These are phyloP conservation scores for Hemicordylus capensis DNA, from an alignment of 2,113 vertebrate genomes.

Conservation along the genomic window DNA sequence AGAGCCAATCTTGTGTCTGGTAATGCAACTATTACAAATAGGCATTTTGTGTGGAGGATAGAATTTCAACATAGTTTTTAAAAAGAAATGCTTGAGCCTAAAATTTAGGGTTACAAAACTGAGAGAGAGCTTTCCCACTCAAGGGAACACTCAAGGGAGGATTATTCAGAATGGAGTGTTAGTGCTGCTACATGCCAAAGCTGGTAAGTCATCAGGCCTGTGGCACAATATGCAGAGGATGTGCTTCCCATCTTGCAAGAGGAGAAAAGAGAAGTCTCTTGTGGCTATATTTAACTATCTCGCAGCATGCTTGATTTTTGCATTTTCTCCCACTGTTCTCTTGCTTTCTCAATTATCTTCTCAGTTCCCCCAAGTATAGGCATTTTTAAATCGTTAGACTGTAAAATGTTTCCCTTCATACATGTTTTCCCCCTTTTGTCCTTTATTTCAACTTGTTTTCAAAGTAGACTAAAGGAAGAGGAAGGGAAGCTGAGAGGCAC, in stretches of 20 bases:
- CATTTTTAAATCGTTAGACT: neutral
- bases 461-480: no score
- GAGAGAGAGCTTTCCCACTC: slow-evolving; percentile 6
- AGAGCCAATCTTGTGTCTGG: slow-evolving; percentile 68
- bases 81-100: slow-evolving; percentile 63
- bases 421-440: neutral
- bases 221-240: slow-evolving; percentile 43
- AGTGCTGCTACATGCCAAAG: slow-evolving; percentile 78
- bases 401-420: neutral
- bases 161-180: slow-evolving; percentile 55
- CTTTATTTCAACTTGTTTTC: no score
- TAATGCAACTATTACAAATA: slow-evolving; percentile 73
- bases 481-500: no score
- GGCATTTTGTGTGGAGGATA: slow-evolving; percentile 59
- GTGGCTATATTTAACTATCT: slow-evolving; percentile 44
- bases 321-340: slow-evolving; percentile 25
- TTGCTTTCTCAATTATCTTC: slow-evolving; percentile 28
- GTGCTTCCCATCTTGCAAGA: slow-evolving; percentile 40
- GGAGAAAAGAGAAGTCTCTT: slow-evolving; percentile 53
- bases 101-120: slow-evolving; percentile 64
- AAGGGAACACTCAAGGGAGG: slow-evolving; percentile 44
- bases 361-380: neutral
- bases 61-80: slow-evolving; percentile 46
- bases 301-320: slow-evolving; percentile 51
- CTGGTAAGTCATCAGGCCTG: slow-evolving; percentile 78